Evolutionary conservation across 2,797 vertebrate species (phyloP).

Genomic region (Molothrus aeneus): DNA sequence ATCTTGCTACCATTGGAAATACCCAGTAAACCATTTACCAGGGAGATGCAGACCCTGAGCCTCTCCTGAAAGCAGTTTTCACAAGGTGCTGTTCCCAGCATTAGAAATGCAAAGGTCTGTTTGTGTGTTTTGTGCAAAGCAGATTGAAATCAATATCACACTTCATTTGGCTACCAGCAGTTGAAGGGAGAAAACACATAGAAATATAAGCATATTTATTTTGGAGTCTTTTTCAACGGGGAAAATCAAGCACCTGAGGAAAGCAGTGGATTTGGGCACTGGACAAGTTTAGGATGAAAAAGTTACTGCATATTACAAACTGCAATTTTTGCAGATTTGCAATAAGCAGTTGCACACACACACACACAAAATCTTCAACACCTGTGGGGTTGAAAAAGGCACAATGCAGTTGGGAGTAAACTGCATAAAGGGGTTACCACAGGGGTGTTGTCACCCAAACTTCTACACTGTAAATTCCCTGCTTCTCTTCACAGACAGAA

Average conservation of each 20-base stretch:
- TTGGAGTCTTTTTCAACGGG: not conserved
- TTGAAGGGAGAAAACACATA: not conserved
- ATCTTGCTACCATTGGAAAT: not conserved
- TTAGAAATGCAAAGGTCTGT: not conserved
- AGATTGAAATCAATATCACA: slow-evolving; percentile 14
- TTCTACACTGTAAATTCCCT: not conserved
- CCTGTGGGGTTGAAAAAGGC: rapidly evolving
- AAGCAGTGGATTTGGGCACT: not conserved
- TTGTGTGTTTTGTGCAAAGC: slow-evolving; percentile 38
- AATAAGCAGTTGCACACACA: rapidly evolving
- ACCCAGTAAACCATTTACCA: not conserved
- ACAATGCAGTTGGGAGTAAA: not conserved
- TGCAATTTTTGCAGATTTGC: not conserved
- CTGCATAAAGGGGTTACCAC: not conserved
- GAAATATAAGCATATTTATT: slow-evolving; percentile 2
- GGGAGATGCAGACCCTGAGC: not conserved
- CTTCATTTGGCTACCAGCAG: slow-evolving; percentile 15
- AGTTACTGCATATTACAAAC: rapidly evolving
- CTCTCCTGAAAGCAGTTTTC: not conserved
- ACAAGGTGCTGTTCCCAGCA: not conserved
- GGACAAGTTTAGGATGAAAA: not conserved
- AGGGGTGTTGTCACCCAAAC: not conserved
- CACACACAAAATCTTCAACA: not conserved
- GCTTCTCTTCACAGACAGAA: not conserved
- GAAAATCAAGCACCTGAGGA: not conserved